Evolutionary conservation across 1,140 invertebrate genomes (phyloP).

Genomic region (Laodelphax striatellus): DNA sequence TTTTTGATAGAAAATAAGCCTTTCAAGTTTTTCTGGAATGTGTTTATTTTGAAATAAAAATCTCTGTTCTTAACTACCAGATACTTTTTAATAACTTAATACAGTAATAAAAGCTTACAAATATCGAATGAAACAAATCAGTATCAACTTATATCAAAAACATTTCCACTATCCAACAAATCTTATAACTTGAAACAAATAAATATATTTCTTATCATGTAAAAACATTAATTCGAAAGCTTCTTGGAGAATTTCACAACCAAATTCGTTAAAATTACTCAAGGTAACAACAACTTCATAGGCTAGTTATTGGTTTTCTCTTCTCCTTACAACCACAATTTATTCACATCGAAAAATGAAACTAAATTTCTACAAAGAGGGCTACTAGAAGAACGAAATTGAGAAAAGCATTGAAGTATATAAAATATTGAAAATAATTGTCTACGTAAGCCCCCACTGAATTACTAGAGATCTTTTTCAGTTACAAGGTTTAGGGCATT

Average conservation of each 20-base stretch:
- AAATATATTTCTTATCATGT: neutral
- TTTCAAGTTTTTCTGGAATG: no score
- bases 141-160: no score
- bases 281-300: neutral
- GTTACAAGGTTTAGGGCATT: no score
- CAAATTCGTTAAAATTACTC: conserved; percentile 1
- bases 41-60: no score
- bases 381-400: neutral
- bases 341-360: conserved; percentile 1
- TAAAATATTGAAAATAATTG: neutral
- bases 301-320: no score
- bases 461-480: no score
- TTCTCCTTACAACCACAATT: neutral
- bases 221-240: neutral
- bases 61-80: no score
- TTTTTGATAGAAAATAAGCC: no score
- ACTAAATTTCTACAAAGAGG: neutral
- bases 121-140: no score
- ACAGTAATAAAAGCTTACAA: no score
- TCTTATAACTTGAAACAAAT: neutral
- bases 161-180: no score
- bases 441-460: neutral
- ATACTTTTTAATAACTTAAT: no score
- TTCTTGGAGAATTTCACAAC: neutral
- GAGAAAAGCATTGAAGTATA: neutral